A percentile compares a stretch with the other conserved stretches of the same genome.
These are phyloP conservation scores for Amblyjoppa fuscipennis DNA, from an alignment of 2,888 invertebrate genomes.

Conservation along the genomic window DNA sequence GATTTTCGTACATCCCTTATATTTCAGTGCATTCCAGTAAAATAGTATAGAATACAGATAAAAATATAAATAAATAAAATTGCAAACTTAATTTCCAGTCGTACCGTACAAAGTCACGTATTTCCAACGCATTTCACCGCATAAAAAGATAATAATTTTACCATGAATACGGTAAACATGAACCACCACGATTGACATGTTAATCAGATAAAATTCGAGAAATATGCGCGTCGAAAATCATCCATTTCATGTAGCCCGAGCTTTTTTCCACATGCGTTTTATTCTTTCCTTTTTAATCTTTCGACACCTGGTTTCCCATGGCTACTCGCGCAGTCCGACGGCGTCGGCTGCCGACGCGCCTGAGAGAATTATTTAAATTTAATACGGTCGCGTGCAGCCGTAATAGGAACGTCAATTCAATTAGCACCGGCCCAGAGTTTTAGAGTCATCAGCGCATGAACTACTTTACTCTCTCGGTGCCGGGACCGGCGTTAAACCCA, in stretches of 20 bases:
- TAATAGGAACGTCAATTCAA: conserved; percentile 78
- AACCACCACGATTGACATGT: no score
- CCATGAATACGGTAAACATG: no score
- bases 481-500: conserved; percentile 63
- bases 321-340: background rate
- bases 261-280: background rate
- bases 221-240: background rate
- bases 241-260: background rate
- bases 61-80: no score
- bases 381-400: conserved; percentile 73
- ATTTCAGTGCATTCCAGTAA: no score
- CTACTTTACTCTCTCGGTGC: conserved; percentile 68
- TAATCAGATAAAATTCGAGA: no score
- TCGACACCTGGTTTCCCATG: background rate
- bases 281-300: background rate
- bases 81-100: no score
- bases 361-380: conserved; percentile 73
- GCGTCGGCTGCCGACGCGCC: conserved; percentile 1
- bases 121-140: no score
- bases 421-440: conserved; percentile 70
- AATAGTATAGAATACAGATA: no score
- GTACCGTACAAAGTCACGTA: no score
- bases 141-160: background rate
- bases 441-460: conserved; percentile 73
- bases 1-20: no score